Base-by-base conservation (phyloP, 1,140 invertebrate genomes). In the Dendroctonus valens region DNA sequence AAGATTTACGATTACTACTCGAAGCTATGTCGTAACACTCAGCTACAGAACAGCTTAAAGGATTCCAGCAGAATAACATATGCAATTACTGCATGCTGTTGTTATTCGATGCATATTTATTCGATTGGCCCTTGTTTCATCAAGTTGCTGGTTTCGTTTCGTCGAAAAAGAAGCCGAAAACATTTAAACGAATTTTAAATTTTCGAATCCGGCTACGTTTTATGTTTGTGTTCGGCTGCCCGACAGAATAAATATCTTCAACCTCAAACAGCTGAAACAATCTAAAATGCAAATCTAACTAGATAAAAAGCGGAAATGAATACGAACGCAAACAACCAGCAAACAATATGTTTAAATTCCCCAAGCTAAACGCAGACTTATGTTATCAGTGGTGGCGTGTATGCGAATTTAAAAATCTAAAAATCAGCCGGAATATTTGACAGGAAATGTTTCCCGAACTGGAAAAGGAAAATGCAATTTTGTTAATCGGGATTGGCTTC, bases 301-400 rank as follows among this genome's bases (percentile, higher is more conserved):
- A 39, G 52, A 54, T 54, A 54, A 54, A 54, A 54, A 54, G 52
- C 37, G 52, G 40, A 54, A 26, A 26, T 26, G 3, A 26, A 26
- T 26, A 26, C 26, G 26, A 26, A 26, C 1, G 26, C 26, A 26
- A 54, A 54, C 52, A 54, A 54, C 15, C n/a, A 54, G 52, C 52
- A 54, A 54, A 39, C 52, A 54, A 54, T 54, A 54, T 54, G 52
- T 54, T 54, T 54, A 8, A 54, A 54, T 26, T 54, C 38, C 37
- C 15, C 3, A 12, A 54, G 7, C 52, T 39, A 39, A 5, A 54
- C 14, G 40, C 38, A 54, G 12, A 7, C 5, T 38, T 38, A 9
- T 9, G 40, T 37, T 54, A 37, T 37, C 52, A 54, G 38, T 54
- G 26, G 37, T 12, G 52, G 49, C 9, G 14, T 15, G 26, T n/a